phyloP scores from a whole-genome alignment of 2,797 vertebrate genomes.

The Acipenser ruthenus region DNA sequence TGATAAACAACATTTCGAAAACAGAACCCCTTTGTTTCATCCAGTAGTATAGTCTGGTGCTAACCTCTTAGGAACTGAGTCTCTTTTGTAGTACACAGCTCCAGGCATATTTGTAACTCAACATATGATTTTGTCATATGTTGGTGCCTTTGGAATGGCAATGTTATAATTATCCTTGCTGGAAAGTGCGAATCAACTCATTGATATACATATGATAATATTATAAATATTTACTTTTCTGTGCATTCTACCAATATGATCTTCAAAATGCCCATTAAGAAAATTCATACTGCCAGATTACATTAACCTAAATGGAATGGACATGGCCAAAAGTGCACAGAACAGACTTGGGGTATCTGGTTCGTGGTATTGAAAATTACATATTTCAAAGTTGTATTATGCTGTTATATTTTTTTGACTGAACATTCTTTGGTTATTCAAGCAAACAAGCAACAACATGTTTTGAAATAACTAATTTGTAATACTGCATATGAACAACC shows the following conservation, averaged over 20 bases:
- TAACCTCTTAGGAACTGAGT: conserved; percentile 31
- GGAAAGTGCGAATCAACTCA: conserved; percentile 45
- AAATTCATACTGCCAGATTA: no score
- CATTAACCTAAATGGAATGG: no score
- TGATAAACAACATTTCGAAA: conserved; percentile 49
- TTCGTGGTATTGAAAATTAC: not conserved
- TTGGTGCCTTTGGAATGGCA: conserved; percentile 48
- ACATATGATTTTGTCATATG: conserved; percentile 38
- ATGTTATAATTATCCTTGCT: conserved; percentile 33
- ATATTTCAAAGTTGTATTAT: conserved; percentile 9
- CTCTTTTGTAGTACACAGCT: conserved; percentile 45
- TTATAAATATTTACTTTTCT: no score
- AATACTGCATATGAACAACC: no score
- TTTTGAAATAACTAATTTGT: no score
- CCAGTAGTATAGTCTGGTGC: conserved; percentile 32
- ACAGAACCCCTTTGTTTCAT: conserved; percentile 48
- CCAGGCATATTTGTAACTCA: conserved; percentile 42
- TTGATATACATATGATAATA: conserved; percentile 5
- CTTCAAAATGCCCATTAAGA: not conserved
- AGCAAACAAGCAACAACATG: no score
- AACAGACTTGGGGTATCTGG: no score
- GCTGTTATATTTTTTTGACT: conserved; percentile 20
- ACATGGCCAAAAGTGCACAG: no score
- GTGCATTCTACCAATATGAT: not conserved
- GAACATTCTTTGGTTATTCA: no score